phyloP scores from a whole-genome alignment of 2,888 invertebrate genomes.

The Sinohyriopsis cumingii region DNA sequence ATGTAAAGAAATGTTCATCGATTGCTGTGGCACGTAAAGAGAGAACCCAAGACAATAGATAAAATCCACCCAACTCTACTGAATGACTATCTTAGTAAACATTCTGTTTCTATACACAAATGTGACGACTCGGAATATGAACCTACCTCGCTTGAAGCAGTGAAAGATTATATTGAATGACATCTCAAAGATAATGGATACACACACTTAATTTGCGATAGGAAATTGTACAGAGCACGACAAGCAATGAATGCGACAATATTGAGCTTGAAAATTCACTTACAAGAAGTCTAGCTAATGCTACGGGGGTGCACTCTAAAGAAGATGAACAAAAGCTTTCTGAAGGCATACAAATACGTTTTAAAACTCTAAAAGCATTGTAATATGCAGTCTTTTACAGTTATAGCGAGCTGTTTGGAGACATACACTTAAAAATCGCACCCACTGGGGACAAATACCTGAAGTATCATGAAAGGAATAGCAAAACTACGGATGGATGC shows the following conservation, averaged over 20 bases:
- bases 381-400: neutral
- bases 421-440: neutral
- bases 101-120: neutral
- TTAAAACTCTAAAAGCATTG: neutral
- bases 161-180: neutral
- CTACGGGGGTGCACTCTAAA: neutral
- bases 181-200: neutral
- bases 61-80: neutral
- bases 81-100: conserved; percentile 1
- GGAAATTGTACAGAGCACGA: neutral
- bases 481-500: conserved; percentile 3
- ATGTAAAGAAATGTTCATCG: too few species aligned
- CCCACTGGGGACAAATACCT: neutral
- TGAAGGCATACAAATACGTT: neutral
- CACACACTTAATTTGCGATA: neutral
- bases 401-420: neutral
- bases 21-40: neutral
- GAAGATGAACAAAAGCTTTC: neutral
- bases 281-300: neutral
- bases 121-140: neutral
- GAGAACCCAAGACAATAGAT: neutral
- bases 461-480: neutral
- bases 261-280: conserved; percentile 1
- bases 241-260: neutral
- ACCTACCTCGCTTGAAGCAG: neutral